Evolutionary conservation across 1,140 invertebrate species (phyloP).

Genomic region (Ceratina calcarata): DNA sequence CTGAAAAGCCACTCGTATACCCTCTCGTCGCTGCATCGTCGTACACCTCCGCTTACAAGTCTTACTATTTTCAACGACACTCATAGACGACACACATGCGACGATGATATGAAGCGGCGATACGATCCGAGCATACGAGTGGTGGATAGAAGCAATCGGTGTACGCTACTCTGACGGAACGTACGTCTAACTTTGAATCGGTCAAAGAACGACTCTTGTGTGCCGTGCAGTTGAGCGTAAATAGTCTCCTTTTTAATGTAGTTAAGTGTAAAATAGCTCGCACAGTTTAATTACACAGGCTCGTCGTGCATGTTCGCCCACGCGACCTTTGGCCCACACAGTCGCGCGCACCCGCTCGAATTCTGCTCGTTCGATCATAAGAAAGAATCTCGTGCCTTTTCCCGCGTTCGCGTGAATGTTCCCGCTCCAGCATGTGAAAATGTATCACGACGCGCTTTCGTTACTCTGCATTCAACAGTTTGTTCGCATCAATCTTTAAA

Average conservation of each 20-base stretch:
- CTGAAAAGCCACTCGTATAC: background rate
- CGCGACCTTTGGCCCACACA: background rate
- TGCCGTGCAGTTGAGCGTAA: background rate
- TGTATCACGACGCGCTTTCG: too few relatives aligned
- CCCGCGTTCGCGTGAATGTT: too few relatives aligned
- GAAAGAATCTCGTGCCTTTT: background rate
- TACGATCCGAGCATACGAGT: too few relatives aligned
- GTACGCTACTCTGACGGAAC: constrained; percentile 4
- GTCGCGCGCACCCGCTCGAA: background rate
- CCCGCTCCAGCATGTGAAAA: too few relatives aligned
- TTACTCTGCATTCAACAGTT: too few relatives aligned
- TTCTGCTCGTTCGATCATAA: background rate
- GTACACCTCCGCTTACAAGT: background rate
- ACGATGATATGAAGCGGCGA: too few relatives aligned
- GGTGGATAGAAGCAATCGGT: background rate
- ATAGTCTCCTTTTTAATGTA: constrained; percentile 33
- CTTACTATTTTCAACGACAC: background rate
- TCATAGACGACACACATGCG: background rate
- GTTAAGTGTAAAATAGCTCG: constrained; percentile 43
- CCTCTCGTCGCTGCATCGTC: too few relatives aligned
- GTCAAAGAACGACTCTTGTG: background rate
- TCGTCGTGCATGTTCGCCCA: background rate
- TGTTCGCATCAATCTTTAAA: too few relatives aligned
- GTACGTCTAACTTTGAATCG: constrained; percentile 24
- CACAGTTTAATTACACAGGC: constrained; percentile 41